Evolutionary conservation across 92 coral and sea anemone genomes (phyloP).

Genomic region (Palythoa heliodiscus): DNA sequence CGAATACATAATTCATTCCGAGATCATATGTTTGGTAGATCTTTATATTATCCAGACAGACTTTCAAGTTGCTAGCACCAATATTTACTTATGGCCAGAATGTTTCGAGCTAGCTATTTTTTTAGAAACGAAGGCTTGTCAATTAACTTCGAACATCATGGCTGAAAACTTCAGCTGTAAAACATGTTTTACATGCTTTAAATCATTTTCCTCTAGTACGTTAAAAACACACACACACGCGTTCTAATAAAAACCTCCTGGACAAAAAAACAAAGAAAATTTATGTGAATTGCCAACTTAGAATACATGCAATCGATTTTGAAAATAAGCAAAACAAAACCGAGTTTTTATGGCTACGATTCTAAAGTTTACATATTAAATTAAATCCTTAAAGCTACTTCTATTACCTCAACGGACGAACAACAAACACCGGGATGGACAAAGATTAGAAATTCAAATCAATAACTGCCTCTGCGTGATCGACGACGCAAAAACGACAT

Average conservation of each 20-base stretch:
- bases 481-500: conserved; percentile 67
- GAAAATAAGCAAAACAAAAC: neutral
- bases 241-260: neutral
- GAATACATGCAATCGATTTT: conserved; percentile 9
- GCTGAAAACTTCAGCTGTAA: neutral
- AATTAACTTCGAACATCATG: neutral
- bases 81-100: conserved; percentile 4
- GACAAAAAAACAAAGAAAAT: conserved; percentile 14
- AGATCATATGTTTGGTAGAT: conserved; percentile 2
- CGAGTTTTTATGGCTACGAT: neutral
- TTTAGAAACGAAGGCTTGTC: neutral
- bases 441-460: conserved; percentile 84
- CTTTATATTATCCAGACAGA: neutral
- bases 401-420: conserved; percentile 1
- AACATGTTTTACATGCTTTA: neutral
- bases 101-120: neutral
- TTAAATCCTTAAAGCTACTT: neutral
- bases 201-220: neutral
- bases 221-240: conserved; percentile 12
- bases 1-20: neutral
- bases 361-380: conserved; percentile 4
- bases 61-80: neutral
- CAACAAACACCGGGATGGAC: conserved; percentile 13
- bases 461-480: conserved; percentile 65
- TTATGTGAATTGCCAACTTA: conserved; percentile 1